Percentiles rank a stretch among this genome's conserved stretches.
These are phyloP conservation scores for Procavia capensis DNA, from an alignment of 2,113 vertebrate species.

Conservation along the genomic window DNA sequence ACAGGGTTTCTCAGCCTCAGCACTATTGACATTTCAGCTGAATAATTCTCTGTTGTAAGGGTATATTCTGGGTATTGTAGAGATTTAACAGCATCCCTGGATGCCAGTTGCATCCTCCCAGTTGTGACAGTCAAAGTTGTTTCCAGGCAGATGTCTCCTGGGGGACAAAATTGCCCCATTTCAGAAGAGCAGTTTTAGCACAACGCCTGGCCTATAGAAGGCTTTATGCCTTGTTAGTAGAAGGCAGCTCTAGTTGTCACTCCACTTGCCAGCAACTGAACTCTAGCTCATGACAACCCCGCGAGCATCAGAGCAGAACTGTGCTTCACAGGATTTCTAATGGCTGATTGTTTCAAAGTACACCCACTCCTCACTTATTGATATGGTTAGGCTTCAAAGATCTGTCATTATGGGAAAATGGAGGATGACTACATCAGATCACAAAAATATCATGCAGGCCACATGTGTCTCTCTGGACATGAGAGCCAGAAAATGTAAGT, in stretches of 20 bases:
- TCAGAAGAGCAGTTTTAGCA: background rate
- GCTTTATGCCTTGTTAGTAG: background rate
- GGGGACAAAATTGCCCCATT: background rate
- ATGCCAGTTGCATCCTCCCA: background rate
- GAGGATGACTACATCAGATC: too few relatives aligned
- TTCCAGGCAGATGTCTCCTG: background rate
- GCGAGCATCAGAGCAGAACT: background rate
- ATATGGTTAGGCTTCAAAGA: too few relatives aligned
- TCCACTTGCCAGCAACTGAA: background rate
- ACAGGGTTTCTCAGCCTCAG: background rate
- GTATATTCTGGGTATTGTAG: background rate
- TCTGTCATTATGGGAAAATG: too few relatives aligned
- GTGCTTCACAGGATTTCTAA: background rate
- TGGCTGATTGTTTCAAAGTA: background rate
- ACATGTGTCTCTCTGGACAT: too few relatives aligned
- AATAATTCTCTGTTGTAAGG: background rate
- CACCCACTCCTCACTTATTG: too few relatives aligned
- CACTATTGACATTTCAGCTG: background rate
- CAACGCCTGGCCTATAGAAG: background rate
- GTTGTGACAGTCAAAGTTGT: background rate
- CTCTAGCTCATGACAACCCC: background rate
- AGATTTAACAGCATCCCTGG: too few relatives aligned
- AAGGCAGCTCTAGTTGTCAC: too few relatives aligned
- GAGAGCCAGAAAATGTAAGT: too few relatives aligned
- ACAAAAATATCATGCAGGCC: too few relatives aligned